phyloP scores from a whole-genome alignment of 2,113 vertebrate genomes.

The Varanus salvator region DNA sequence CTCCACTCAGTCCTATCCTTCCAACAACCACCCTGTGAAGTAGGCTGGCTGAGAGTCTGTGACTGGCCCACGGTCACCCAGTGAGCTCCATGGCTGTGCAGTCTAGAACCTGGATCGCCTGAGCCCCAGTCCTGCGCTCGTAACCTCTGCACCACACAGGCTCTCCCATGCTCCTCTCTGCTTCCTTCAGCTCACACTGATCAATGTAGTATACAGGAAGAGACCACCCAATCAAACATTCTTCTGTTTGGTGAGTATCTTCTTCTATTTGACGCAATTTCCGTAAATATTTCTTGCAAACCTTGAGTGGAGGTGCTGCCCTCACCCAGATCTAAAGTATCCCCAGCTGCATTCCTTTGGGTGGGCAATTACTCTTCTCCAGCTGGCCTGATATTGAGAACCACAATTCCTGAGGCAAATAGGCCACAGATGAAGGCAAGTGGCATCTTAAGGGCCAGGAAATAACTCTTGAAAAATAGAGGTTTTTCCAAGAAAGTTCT shows the following conservation, averaged over 20 bases:
- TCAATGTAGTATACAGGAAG: background rate
- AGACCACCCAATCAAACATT: background rate
- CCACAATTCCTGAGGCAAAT: background rate
- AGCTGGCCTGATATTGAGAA: background rate
- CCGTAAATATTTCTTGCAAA: background rate
- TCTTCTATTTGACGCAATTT: too few species aligned
- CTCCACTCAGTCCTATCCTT: too few species aligned
- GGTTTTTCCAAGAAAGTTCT: background rate
- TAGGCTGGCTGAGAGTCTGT: too few species aligned
- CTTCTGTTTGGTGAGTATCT: background rate
- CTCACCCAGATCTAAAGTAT: background rate
- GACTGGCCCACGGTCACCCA: too few species aligned
- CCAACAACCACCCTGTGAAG: too few species aligned
- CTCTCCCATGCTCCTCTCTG: too few species aligned
- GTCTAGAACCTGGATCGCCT: too few species aligned
- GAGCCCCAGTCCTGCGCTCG: too few species aligned
- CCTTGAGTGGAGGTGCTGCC: background rate
- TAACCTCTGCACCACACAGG: too few species aligned
- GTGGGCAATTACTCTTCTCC: background rate
- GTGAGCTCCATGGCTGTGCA: too few species aligned
- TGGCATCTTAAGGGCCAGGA: background rate
- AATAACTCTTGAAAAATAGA: background rate
- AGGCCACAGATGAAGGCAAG: background rate
- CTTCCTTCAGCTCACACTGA: background rate
- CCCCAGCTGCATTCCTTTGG: background rate